Base-by-base conservation (phyloP, 64 coral and sea anemone genomes). In the Actinia tenebrosa region DNA sequence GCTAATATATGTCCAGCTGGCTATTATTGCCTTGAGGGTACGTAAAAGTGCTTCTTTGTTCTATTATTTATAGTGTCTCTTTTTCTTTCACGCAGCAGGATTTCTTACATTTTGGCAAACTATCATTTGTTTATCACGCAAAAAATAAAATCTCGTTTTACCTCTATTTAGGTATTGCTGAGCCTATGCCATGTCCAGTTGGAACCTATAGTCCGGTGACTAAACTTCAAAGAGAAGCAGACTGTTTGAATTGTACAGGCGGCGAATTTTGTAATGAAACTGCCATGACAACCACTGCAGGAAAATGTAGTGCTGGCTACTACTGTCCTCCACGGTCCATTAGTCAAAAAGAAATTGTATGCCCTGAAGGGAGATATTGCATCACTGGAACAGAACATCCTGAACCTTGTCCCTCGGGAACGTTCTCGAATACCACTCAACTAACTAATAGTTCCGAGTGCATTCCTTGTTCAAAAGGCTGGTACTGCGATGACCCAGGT, bases 181-280 rank as follows among this genome's bases (percentile, higher is more conserved):
- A 92, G 78, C 93, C 97, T 17, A 88, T 92, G 4, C 71, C 60
- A 69, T 99, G 97, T 72, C 97, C 97, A 79, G 91, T 78, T 78
- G 97, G 97, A 68, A 91, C 90, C 19, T 99, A 82, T 68, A 95
- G 93, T 78, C 46, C 86, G 56, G 61, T 81, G 43, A 85, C 71
- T 16, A 86, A 90, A 22, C 93, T 95, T 16, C 83, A 93, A 30
- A 60, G 64, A 19, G 88, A 90, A 3, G 37, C 84, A 6, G 82
- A 99, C 50, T 99, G 97, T 60, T 86, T 92, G 17, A 93, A 99
- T 78, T 99, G 97, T 61, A 99, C 93, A 42, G 97, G 93, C 44
- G 97, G 97, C n/a, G 90, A 99, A 52, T 95, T 95, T 62, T 99
- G 97, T 55, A 99, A 99, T 84, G 82, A 84, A 66, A 95, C 97